Evolutionary conservation across 2,113 vertebrate species (phyloP), one percentile per base, ranked within the genome.

Genomic region (Ginglymostoma cirratum): DNA sequence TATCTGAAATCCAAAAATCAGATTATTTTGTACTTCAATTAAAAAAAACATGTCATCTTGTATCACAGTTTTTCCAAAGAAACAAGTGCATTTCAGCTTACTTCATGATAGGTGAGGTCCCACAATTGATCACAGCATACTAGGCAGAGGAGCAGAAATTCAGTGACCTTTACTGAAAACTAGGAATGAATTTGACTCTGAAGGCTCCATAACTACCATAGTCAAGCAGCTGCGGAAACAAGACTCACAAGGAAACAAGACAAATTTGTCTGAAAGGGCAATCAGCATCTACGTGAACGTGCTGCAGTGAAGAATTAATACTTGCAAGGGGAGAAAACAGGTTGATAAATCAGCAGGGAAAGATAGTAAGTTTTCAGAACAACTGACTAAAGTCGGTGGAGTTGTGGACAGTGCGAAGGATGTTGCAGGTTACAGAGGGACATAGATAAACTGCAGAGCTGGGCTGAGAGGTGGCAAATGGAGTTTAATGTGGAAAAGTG

Each of bases 1-100:
- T 98, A 97, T 98, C 98, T 98, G 65, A 0, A 70, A 96, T 61
- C 78, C 61, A 42, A 87, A n/a, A 5, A 80, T 45, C 7, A 72
- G 12, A 45, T 23, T 24, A 48, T 4, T 45, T 45, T 30, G 48
- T 72, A 72, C 67, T 72, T 94, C 24, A 67, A 27, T 76, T 76
- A 0, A 6, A 66, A 38, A 66, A 93, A 45, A 1, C n/a, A 78
- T 78, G 14, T 4, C 80, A 83, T 38, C 34, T 66, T 38, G 7
- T 42, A 42, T 93, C 34, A 93, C 34, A 66, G 17, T 17, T 23
- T 93, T 24, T 66, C 34, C 89, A 93, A 93, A 93, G 23, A 4
- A 93, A 92, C 17, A n/a, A 19, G 30, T 52, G n/a, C 34, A 65
- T 65, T 38, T n/a, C 65, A 66, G 61, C 10, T 93, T 67, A 38